Conservation (phyloP, 2,888 invertebrate genomes). For the Lamellibrachia columna region DNA sequence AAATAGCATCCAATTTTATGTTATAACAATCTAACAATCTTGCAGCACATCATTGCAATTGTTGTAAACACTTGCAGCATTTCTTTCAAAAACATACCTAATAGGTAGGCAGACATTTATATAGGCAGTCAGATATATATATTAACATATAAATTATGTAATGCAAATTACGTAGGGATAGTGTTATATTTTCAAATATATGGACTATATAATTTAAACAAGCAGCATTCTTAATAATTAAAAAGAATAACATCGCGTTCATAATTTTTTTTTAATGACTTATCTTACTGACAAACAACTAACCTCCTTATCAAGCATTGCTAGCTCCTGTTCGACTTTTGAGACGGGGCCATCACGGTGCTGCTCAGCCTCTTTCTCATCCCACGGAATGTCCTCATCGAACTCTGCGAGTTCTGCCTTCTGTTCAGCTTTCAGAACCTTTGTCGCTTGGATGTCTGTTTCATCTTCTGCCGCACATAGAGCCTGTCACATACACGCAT, state of each 20-base stretch:
- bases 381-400: constrained; percentile 91
- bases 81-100: background rate
- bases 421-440: constrained; percentile 87
- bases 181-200: background rate
- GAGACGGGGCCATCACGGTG: constrained; percentile 61
- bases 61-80: too few relatives aligned
- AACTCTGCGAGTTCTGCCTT: constrained; percentile 82
- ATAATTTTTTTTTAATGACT: too few relatives aligned
- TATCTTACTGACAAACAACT: background rate
- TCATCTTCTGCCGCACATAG: constrained; percentile 94
- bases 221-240: background rate
- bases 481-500: constrained; percentile 68
- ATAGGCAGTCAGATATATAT: background rate
- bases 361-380: constrained; percentile 70
- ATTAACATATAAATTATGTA: background rate
- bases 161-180: background rate
- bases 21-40: background rate
- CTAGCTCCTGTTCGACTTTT: constrained; percentile 65
- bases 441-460: constrained; percentile 90
- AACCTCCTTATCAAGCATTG: constrained; percentile 65
- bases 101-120: background rate
- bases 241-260: background rate
- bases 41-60: background rate
- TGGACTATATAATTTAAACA: background rate
- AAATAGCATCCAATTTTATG: background rate